Percentiles rank a stretch among this genome's conserved stretches.
Conservation (phyloP, 2,797 vertebrate species). For the Phrynocephalus forsythii region DNA sequence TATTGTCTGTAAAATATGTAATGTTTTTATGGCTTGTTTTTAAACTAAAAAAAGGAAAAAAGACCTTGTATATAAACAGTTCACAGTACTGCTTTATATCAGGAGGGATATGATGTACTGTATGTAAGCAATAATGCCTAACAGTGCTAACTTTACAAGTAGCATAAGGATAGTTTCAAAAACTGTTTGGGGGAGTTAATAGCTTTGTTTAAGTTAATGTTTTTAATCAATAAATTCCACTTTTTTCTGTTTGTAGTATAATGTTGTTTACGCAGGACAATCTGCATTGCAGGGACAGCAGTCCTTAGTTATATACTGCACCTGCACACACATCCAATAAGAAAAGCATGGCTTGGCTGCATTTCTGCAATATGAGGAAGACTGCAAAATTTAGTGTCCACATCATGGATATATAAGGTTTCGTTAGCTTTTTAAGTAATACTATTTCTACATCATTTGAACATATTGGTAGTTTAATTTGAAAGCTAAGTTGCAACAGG, state of each 20-base stretch:
- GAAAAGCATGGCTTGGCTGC: slow-evolving; percentile 78
- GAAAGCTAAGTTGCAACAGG: slow-evolving; percentile 66
- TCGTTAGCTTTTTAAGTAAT: slow-evolving; percentile 54
- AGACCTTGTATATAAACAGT: slow-evolving; percentile 77
- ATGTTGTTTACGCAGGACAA: slow-evolving; percentile 83
- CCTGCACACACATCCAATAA: slow-evolving; percentile 72
- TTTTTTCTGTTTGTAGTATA: slow-evolving; percentile 78
- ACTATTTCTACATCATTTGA: slow-evolving; percentile 73
- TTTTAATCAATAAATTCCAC: slow-evolving; percentile 78
- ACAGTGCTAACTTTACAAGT: slow-evolving; percentile 81
- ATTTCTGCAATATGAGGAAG: slow-evolving; percentile 76
- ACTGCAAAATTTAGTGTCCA: slow-evolving; percentile 74
- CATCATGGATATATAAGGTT: slow-evolving; percentile 72
- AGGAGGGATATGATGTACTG: slow-evolving; percentile 79
- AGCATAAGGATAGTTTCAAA: slow-evolving; percentile 82
- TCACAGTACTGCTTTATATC: slow-evolving; percentile 80
- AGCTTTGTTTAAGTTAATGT: slow-evolving; percentile 78
- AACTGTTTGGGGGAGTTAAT: slow-evolving; percentile 77
- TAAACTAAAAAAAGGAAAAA: slow-evolving; percentile 67
- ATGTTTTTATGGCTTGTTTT: slow-evolving; percentile 88
- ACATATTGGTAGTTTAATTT: slow-evolving; percentile 70
- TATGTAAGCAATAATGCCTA: slow-evolving; percentile 85
- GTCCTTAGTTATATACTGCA: slow-evolving; percentile 72
- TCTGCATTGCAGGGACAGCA: slow-evolving; percentile 77
- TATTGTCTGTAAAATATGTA: slow-evolving; percentile 92